Evolutionary conservation across 2,113 vertebrate species (phyloP), one percentile per base, ranked within the genome.

Genomic region (Psilopsiagon aurifrons): DNA sequence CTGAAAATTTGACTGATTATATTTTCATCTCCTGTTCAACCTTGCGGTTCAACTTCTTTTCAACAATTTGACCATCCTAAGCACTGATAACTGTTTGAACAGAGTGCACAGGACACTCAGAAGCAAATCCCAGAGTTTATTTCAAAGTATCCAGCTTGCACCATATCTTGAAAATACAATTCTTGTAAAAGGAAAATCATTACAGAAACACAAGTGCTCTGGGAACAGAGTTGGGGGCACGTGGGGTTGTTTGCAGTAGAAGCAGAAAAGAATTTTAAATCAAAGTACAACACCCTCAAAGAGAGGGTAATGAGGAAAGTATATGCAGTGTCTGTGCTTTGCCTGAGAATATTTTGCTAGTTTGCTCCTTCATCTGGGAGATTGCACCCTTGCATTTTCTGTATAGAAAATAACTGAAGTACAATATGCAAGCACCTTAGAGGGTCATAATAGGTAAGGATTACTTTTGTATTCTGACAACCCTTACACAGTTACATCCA

Each of bases 261-360:
- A 76, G 62, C 31, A 77, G 57, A 88, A 59, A 92, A 80, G 44
- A 69, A 66, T 69, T 84, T 93, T 88, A 84, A 95, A 92, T 90
- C 79, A 57, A 75, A 94, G 54, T 91, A 63, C 86, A 74, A 79
- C 95, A 87, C 13, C 28, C 49, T 91, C 78, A 22, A 85, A 88
- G 60, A 64, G 46, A 75, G 25, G 24, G 57, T 73, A 90, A 80
- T 54, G 41, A 96, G 35, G 29, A 76, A 92, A 91, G 49, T 69
- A 22, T 43, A 86, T 52, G 25, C 44, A 83, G 28, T 75, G 63
- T 49, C 27, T 29, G 15, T 86, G n/a, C 66, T 83, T 94, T 85
- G 22, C 47, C 33, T 71, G 62, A 66, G 66, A 92, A 86, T 86
- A 70, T 69, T 95, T 78, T 83, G 16, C 12, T 59, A n/a, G 46